phyloP scores from a whole-genome alignment of 2,797 vertebrate species.

The Serranus cabrilla region DNA sequence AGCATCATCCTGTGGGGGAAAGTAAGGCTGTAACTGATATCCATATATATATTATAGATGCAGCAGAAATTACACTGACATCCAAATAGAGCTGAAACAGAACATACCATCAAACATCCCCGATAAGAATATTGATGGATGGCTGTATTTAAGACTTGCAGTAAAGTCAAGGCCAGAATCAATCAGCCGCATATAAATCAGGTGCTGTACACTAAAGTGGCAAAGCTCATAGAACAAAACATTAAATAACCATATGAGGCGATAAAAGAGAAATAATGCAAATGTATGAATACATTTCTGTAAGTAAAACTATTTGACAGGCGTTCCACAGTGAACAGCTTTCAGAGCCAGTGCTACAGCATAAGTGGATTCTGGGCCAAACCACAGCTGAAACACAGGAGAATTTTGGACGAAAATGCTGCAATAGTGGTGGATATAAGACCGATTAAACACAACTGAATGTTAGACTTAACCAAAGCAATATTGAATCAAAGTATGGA shows the following conservation, averaged over 20 bases:
- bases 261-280: conserved; percentile 12
- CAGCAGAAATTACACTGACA: conserved; percentile 5
- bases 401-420: too few relatives aligned
- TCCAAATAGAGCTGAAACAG: conserved; percentile 21
- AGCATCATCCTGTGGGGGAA: neutral
- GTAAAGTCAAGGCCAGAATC: conserved; percentile 34
- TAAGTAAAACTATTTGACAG: neutral
- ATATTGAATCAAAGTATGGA: too few relatives aligned
- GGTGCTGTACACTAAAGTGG: accelerated
- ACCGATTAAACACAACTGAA: neutral
- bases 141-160: neutral
- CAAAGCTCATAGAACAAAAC: conserved; percentile 3
- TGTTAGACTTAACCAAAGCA: neutral
- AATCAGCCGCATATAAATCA: neutral
- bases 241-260: neutral
- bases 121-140: neutral
- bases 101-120: conserved; percentile 10
- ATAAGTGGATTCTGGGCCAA: too few relatives aligned
- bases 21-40: neutral
- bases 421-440: too few relatives aligned
- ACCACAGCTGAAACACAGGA: too few relatives aligned
- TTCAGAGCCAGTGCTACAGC: neutral
- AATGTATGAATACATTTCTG: neutral
- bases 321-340: too few relatives aligned
- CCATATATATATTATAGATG: neutral